Percentiles rank a stretch among this genome's conserved stretches.
Conservation (phyloP, 2,888 invertebrate species). For the Maniola hyperantus region DNA sequence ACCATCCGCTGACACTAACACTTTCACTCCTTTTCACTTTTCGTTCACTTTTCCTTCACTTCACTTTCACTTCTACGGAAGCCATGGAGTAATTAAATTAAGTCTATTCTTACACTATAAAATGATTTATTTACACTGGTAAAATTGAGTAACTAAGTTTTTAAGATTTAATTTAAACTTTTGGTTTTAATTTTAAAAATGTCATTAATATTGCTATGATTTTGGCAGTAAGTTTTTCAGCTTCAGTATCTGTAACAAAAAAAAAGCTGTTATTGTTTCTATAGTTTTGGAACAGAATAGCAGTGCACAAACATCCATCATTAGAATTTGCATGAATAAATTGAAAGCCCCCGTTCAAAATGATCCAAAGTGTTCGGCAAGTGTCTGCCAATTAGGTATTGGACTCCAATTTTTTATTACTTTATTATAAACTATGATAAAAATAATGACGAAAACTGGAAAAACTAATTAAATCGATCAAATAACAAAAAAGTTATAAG, state of each 20-base stretch:
- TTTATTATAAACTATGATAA: too few relatives aligned
- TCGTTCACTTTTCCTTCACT: conserved; percentile 16
- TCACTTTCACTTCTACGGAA: conserved; percentile 3
- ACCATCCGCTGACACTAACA: conserved; percentile 36
- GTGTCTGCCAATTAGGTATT: too few relatives aligned
- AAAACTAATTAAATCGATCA: too few relatives aligned
- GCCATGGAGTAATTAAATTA: not conserved
- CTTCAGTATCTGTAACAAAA: conserved; percentile 28
- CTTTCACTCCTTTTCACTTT: conserved; percentile 17
- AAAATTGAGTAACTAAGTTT: not conserved
- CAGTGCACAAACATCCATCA: too few relatives aligned
- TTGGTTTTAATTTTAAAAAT: not conserved
- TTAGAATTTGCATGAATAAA: too few relatives aligned
- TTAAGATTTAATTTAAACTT: not conserved
- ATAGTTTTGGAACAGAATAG: not conserved
- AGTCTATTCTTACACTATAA: not conserved
- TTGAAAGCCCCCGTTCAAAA: too few relatives aligned
- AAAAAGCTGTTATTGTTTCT: not conserved
- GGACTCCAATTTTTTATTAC: too few relatives aligned
- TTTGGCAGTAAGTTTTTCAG: conserved; percentile 4
- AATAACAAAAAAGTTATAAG: too few relatives aligned
- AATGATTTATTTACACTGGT: not conserved
- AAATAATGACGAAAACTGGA: too few relatives aligned
- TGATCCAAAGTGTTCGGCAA: too few relatives aligned
- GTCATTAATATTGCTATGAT: not conserved